Base-by-base conservation (phyloP, 2,113 vertebrate species). In the Thalassoma bifasciatum region DNA sequence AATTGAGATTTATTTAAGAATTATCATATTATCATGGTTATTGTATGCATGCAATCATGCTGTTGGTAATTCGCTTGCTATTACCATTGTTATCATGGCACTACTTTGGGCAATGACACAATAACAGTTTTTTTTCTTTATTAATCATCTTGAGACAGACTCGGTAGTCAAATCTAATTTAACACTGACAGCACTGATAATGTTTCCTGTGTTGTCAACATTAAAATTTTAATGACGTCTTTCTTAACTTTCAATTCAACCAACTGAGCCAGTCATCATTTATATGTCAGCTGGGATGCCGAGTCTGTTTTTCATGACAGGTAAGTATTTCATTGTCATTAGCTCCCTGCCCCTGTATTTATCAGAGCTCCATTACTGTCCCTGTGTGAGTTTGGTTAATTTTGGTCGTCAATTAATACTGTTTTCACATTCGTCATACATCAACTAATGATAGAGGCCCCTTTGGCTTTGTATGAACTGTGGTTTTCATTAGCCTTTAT, bases 401-500 rank as follows among this genome's bases (percentile, higher is more conserved):
- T 59, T 66, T 68, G 19, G 42, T 30, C 10, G 34, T 62, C 42
- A 54, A 54, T 81, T 77, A 47, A 62, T 22, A 23, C 14, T 49
- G 26, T 69, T 65, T 65, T 65, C 34, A 49, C 34, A 65, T 77
- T 63, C n/a, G 24, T 66, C 38, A 66, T 47, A 72, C 50, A 62
- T 78, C 51, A 51, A 21, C 64, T 70, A 82, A 82, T 77, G 61
- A 66, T 24, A 46, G 14, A 57, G 38, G 36, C 21, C 62, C 10
- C 61, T 76, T 67, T 26, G 26, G 34, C 42, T 26, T 19, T 46
- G 67, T 72, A 60, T 70, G 72, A 30, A 67, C 53, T 34, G 59
- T 23, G 61, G 13, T 56, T 70, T 80, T 74, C 69, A 77, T 74
- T 71, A 67, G 69, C 53, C 61, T 56, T 67, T 22, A 60, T 19